Evolutionary conservation across 1,140 invertebrate species (phyloP), one percentile per base, ranked within the genome.

Genomic region (Zeugodacus cucurbitae): DNA sequence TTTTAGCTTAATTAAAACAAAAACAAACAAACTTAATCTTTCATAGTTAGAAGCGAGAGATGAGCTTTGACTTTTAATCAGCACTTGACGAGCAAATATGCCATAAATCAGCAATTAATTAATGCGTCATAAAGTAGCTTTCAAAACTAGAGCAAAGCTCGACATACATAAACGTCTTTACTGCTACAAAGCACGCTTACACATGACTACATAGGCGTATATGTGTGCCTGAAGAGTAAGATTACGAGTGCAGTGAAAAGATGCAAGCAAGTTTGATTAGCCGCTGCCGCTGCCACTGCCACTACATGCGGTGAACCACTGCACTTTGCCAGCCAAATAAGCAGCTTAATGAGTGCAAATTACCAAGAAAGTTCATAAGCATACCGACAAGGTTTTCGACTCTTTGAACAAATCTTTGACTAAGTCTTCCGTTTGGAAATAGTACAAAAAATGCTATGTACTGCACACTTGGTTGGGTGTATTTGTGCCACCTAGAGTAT

Each of bases 301-400:
- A 59, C 20, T 59, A 4, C 20, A 41, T 78, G 70, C 29, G 70
- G 70, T 41, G n/a, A 78, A 78, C 70, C 70, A 44, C 11, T 78
- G 70, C 70, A 78, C 70, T 78, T 78, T 44, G 37, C 17, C 37
- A 78, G 37, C 34, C 70, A 78, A 54, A 78, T 78, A 78, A 78
- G 64, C 26, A 32, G 64, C 70, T 78, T 41, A 78, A 78, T 78
- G 70, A 78, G 70, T 7, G 32, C 70, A 29, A 78, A 78, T 78
- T 78, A 78, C 37, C 70, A 78, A 44, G 70, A 22, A 78, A 78
- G 64, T 37, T n/a, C 37, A 78, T 41, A 34, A 70, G 64, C 64
- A 70, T 32, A 11, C 64, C 26, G 34, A 17, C 32, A 70, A 7
- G 48, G 48, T 54, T 54, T 54, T 54, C 48, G 48, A 17, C 48